phyloP scores from a whole-genome alignment of 2,113 vertebrate genomes.

The Pedetes capensis region DNA sequence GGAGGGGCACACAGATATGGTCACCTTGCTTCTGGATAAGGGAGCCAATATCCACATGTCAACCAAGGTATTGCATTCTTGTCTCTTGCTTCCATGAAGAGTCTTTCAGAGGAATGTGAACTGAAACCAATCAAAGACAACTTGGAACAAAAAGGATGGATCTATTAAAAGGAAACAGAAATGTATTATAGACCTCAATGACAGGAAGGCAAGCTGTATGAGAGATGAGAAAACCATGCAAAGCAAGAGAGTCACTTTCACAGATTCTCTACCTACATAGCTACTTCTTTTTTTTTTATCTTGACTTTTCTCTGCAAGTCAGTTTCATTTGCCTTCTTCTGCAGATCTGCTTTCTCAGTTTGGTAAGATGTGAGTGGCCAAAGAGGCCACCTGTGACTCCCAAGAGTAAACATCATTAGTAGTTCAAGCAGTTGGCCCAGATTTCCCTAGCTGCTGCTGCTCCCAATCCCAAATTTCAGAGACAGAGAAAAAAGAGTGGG shows the following conservation, averaged over 20 bases:
- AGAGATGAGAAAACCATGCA: neutral
- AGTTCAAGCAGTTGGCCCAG: neutral
- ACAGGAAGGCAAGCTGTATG: neutral
- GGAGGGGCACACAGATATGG: slow-evolving; percentile 95
- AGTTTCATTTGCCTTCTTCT: neutral
- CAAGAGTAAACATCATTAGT: neutral
- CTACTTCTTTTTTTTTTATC: neutral
- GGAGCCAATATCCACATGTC: slow-evolving; percentile 89
- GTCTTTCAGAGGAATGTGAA: neutral
- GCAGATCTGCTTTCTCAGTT: neutral
- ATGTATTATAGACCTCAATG: neutral
- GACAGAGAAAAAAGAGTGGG: neutral
- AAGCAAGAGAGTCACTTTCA: neutral
- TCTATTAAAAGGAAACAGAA: neutral
- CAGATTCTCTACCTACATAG: neutral
- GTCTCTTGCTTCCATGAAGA: neutral
- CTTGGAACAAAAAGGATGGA: neutral
- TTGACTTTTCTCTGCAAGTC: neutral
- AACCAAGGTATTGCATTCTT: slow-evolving; percentile 89
- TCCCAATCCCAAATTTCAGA: neutral
- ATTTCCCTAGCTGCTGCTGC: neutral
- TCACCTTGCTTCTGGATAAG: slow-evolving; percentile 91
- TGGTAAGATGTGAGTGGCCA: neutral
- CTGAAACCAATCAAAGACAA: neutral
- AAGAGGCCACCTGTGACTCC: neutral